phyloP scores from a whole-genome alignment of 1,140 invertebrate species.

The Drosophila repletoides region DNA sequence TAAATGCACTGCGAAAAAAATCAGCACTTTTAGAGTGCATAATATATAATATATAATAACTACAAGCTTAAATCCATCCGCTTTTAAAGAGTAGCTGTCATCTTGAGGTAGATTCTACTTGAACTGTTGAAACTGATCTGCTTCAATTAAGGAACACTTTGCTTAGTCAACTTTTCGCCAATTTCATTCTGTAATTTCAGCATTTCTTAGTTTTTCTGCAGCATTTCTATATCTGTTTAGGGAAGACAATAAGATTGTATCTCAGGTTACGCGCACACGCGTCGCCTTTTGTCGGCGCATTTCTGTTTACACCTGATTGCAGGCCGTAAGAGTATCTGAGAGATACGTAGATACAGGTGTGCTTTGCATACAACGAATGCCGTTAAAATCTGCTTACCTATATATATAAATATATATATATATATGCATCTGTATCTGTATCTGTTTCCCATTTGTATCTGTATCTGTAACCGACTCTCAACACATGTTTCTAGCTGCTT shows the following conservation, averaged over 20 bases:
- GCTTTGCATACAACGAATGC: conserved; percentile 59
- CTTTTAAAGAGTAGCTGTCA: too few species aligned
- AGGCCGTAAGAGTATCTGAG: conserved; percentile 61
- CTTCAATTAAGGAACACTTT: too few species aligned
- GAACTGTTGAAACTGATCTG: too few species aligned
- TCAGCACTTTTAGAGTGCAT: too few species aligned
- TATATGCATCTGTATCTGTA: conserved; percentile 9
- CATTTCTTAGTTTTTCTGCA: too few species aligned
- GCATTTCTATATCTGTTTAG: not conserved
- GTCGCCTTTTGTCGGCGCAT: conserved; percentile 62
- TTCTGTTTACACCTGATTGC: conserved; percentile 71
- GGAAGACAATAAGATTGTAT: conserved; percentile 45
- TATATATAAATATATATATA: too few species aligned
- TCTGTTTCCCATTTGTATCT: conserved; percentile 19
- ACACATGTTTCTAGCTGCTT: not conserved
- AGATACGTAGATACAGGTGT: conserved; percentile 58
- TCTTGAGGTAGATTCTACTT: too few species aligned
- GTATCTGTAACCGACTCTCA: conserved; percentile 35
- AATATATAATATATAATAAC: too few species aligned
- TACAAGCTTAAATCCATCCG: too few species aligned
- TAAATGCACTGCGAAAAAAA: too few species aligned
- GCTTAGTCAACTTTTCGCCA: too few species aligned
- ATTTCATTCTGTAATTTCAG: too few species aligned
- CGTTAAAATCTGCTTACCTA: conserved; percentile 51
- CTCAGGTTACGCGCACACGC: conserved; percentile 59